Evolutionary conservation across 2,888 invertebrate genomes (phyloP).

Genomic region (Pristionchus maxplancki): DNA sequence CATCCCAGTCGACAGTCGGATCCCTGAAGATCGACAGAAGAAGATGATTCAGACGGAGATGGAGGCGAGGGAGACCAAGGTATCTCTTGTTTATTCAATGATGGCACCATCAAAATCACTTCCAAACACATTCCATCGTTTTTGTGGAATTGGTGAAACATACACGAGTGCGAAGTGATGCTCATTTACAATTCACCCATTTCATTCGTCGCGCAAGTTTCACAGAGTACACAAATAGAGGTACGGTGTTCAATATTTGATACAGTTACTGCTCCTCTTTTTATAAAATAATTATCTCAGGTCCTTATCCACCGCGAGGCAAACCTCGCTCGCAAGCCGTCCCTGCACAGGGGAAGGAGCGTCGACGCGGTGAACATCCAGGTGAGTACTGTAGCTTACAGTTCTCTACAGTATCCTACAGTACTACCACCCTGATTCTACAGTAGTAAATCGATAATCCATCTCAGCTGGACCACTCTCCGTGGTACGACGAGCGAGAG

Average conservation of each 20-base stretch:
- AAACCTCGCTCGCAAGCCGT: background rate
- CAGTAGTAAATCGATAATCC: background rate
- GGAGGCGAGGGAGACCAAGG: slow-evolving; percentile 66
- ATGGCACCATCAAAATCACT: too few relatives aligned
- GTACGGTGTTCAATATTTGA: too few relatives aligned
- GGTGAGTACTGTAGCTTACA: background rate
- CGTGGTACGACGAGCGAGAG: slow-evolving; percentile 48
- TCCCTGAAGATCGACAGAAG: slow-evolving; percentile 65
- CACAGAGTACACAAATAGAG: too few relatives aligned
- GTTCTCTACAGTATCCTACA: background rate
- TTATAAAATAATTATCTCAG: too few relatives aligned
- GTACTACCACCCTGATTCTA: background rate
- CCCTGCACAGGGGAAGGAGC: slow-evolving; percentile 46
- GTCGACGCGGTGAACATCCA: slow-evolving; percentile 43
- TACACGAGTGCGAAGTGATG: too few relatives aligned
- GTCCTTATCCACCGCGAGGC: slow-evolving; percentile 48
- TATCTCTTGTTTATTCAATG: background rate
- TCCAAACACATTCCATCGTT: too few relatives aligned
- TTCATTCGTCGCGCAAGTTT: too few relatives aligned
- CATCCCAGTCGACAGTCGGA: slow-evolving; percentile 66
- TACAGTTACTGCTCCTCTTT: too few relatives aligned
- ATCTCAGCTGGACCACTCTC: slow-evolving; percentile 25
- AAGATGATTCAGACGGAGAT: slow-evolving; percentile 69
- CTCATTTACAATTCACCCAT: too few relatives aligned
- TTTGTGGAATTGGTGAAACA: too few relatives aligned